A percentile compares a stretch with the other conserved stretches of the same genome.
phyloP scores from a whole-genome alignment of 2,888 invertebrate genomes.

The Microchrysa polita region DNA sequence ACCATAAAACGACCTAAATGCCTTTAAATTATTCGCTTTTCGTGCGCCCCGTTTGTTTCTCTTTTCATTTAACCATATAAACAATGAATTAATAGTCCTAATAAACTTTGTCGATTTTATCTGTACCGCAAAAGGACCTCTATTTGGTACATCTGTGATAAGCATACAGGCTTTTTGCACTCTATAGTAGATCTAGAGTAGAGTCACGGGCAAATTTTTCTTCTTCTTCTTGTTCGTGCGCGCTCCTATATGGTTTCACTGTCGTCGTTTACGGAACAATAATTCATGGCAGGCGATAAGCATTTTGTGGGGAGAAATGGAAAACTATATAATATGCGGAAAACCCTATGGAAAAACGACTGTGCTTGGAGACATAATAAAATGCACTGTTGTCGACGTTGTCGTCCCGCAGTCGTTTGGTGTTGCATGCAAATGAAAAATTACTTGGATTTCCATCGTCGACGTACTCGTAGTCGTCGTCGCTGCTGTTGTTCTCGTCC shows the following conservation, averaged over 20 bases:
- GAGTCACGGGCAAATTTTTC: too few relatives aligned
- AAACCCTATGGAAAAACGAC: slow-evolving; percentile 25
- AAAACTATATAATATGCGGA: too few relatives aligned
- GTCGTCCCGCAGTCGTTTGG: slow-evolving; percentile 34
- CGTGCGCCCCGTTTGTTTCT: neutral
- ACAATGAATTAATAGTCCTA: slow-evolving; percentile 25
- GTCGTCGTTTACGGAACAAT: neutral
- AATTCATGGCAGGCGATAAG: slow-evolving; percentile 7
- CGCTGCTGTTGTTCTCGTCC: slow-evolving; percentile 8
- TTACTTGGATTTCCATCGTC: slow-evolving; percentile 38
- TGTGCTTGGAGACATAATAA: slow-evolving; percentile 35
- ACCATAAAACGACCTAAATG: neutral
- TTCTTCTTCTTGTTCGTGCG: too few relatives aligned
- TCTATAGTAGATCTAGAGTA: too few relatives aligned
- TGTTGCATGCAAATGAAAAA: slow-evolving; percentile 40
- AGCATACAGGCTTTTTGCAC: slow-evolving; percentile 12
- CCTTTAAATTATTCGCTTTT: slow-evolving; percentile 5
- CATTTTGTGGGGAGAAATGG: slow-evolving; percentile 11
- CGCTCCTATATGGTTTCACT: too few relatives aligned
- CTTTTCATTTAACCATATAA: slow-evolving; percentile 7
- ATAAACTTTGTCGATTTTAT: slow-evolving; percentile 17
- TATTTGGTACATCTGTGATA: slow-evolving; percentile 38
- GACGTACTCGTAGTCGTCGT: too few relatives aligned
- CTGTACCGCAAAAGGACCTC: slow-evolving; percentile 4
- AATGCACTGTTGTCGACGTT: slow-evolving; percentile 18